Percentiles rank a stretch among this genome's conserved stretches.
These are phyloP conservation scores for Eurystomus glaucurus DNA, from an alignment of 2,797 vertebrate genomes.

Conservation along the genomic window DNA sequence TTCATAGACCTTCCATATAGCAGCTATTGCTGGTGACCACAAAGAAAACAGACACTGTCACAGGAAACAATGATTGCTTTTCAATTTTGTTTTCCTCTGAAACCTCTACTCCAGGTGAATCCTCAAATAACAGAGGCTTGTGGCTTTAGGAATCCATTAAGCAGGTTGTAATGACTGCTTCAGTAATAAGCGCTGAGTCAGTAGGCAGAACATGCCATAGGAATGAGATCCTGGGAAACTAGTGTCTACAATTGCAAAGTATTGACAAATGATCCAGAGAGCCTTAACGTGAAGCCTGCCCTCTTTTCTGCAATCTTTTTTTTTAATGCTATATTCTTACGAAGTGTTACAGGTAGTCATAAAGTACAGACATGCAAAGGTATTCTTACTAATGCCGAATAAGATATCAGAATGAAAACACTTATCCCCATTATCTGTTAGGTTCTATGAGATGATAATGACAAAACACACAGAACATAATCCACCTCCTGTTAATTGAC, in stretches of 20 bases:
- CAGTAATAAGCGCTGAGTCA: background rate
- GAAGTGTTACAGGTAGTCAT: background rate
- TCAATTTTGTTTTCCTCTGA: background rate
- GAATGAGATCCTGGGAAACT: background rate
- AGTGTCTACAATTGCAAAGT: background rate
- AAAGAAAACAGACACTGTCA: background rate
- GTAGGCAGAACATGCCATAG: background rate
- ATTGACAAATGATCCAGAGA: background rate
- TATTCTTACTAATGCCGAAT: background rate
- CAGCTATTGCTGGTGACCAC: background rate
- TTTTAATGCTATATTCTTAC: background rate
- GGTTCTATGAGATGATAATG: background rate
- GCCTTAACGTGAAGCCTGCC: background rate
- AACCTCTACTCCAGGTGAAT: background rate
- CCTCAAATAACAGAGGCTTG: background rate
- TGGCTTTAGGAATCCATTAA: background rate
- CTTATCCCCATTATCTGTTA: background rate
- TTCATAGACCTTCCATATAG: background rate
- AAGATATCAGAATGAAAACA: background rate
- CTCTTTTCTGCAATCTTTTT: background rate
- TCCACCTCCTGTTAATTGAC: background rate
- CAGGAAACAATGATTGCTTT: background rate
- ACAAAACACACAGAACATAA: background rate
- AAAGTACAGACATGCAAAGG: background rate
- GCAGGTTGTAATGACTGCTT: background rate